Evolutionary conservation across 2,888 invertebrate species (phyloP).

Genomic region (Caenorhabditis wallacei): DNA sequence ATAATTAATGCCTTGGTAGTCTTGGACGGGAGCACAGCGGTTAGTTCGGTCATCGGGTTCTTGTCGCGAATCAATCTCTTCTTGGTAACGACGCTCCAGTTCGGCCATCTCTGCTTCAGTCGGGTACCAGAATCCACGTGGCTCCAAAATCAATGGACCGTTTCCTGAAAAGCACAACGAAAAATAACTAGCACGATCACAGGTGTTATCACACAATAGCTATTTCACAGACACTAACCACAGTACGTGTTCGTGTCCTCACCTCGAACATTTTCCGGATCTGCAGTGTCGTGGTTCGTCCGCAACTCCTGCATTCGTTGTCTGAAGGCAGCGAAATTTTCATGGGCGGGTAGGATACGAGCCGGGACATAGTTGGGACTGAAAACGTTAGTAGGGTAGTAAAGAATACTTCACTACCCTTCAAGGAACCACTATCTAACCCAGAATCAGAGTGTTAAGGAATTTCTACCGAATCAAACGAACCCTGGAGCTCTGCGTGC

Average conservation of each 20-base stretch:
- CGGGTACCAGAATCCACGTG: constrained; percentile 16
- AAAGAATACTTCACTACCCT: background rate
- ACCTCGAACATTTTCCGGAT: constrained; percentile 17
- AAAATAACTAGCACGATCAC: background rate
- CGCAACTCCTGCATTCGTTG: constrained; percentile 20
- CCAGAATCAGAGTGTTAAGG: too few relatives aligned
- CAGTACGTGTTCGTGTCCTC: background rate
- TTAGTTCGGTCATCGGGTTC: background rate
- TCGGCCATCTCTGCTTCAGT: background rate
- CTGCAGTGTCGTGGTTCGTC: background rate
- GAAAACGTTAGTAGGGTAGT: background rate
- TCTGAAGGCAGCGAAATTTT: constrained; percentile 23
- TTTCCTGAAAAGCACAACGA: constrained; percentile 16
- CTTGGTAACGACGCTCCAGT: background rate
- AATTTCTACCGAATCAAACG: too few relatives aligned
- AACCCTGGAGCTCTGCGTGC: constrained; percentile 32
- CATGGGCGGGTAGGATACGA: constrained; percentile 15
- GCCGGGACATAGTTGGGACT: constrained; percentile 9
- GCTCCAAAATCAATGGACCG: constrained; percentile 35
- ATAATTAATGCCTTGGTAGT: constrained; percentile 18
- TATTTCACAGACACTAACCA: background rate
- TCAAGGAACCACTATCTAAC: background rate
- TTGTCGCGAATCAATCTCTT: background rate
- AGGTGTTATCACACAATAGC: constrained; percentile 11
- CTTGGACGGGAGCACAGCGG: background rate